These are phyloP conservation scores for Punctoribates punctum DNA, from an alignment of 2,888 invertebrate genomes.

Conservation along the genomic window DNA sequence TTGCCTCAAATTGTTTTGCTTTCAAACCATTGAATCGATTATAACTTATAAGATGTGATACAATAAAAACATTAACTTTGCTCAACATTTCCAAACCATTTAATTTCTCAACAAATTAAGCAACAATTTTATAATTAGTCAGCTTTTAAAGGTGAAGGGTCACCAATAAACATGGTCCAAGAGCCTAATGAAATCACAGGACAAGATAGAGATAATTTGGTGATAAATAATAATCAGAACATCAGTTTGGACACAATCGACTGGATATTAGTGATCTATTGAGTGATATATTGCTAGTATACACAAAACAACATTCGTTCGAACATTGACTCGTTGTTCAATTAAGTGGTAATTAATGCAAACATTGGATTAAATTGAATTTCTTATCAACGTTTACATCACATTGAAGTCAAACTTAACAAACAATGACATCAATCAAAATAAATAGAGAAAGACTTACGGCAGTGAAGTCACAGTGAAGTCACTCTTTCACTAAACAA, in stretches of 20 bases:
- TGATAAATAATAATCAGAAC: too few relatives aligned
- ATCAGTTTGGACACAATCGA: too few relatives aligned
- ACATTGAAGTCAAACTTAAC: conserved; percentile 11
- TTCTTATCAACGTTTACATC: conserved; percentile 16
- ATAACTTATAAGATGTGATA: neutral
- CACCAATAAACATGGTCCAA: neutral
- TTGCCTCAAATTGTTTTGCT: conserved; percentile 3
- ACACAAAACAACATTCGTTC: conserved; percentile 12
- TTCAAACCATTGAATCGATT: neutral
- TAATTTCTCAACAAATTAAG: too few relatives aligned
- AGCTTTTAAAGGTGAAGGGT: neutral
- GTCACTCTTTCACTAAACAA: neutral
- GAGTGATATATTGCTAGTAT: conserved; percentile 26
- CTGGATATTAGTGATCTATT: neutral
- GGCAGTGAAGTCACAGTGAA: too few relatives aligned
- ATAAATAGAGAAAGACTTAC: conserved; percentile 9
- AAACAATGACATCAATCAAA: conserved; percentile 6
- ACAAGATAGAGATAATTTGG: too few relatives aligned
- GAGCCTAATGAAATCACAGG: neutral
- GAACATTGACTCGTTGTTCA: conserved; percentile 25
- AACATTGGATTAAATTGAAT: neutral
- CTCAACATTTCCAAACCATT: neutral
- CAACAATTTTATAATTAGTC: too few relatives aligned
- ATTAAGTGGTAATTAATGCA: neutral
- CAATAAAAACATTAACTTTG: neutral